Base-by-base conservation (phyloP, 2,888 invertebrate species). In the Malacosoma neustria region DNA sequence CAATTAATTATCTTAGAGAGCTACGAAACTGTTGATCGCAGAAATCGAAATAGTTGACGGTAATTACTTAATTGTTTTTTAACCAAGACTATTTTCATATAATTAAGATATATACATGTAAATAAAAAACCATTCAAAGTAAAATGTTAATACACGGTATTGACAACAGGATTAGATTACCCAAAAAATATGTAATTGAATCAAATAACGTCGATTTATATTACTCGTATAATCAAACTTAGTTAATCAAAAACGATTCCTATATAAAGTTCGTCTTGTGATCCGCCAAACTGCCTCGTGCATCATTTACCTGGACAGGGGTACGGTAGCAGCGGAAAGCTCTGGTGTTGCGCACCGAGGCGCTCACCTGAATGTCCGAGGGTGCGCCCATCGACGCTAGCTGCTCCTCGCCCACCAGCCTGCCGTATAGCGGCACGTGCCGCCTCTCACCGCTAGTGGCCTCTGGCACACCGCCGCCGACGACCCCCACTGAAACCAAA, bases 321-420 rank as follows among this genome's bases (percentile, higher is more conserved):
- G 65, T 73, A 67, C 72, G 76, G 82, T 79, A 79, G 76, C 80
- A 71, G 79, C 73, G 64, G 81, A 84, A 82, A 76, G 84, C 80
- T 84, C 85, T 71, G 79, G 86, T 71, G 81, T 85, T 71, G 80
- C 80, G 80, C 77, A 69, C 75, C 52, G 63, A 62, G 73, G 79
- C 79, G 82, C 82, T 85, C 82, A 87, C 87, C 87, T 87, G 86
- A 73, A 91, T 91, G 87, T 90, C 92, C 63, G 89, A 89, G 58
- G 88, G 89, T 71, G 85, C 87, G 71, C 89, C 87, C 79, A 88
- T 80, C 57, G 82, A 69, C 55, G 89, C 87, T 67, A 95, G 89
- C 77, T 94, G 94, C 71, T 96, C 96, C 87, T 95, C 96, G 64
- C 93, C 93, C 64, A 96, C 95, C 87, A 96, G 89, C 67, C 96